Evolutionary conservation across 2,888 invertebrate species (phyloP), one percentile per base, ranked within the genome.

Genomic region (Eristalis arbustorum): DNA sequence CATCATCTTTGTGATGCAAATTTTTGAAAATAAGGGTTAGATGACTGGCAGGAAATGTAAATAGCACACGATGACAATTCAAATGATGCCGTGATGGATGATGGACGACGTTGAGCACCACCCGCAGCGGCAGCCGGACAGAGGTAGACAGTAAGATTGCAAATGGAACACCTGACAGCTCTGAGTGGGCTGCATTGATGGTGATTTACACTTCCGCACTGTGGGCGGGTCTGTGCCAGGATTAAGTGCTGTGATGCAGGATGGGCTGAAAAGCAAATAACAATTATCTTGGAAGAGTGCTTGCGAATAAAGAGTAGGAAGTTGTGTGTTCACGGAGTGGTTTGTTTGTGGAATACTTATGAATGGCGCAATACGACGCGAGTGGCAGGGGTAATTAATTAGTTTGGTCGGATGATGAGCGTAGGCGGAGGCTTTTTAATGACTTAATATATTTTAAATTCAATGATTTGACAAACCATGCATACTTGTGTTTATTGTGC

Each of bases 21-120:
- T 81, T 77, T 81, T 31, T 77, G 42, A n/a, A 78, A 69, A 76
- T 69, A 77, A 66, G 56, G 42, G 31, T 42, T 6, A 63, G n/a
- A 62, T 85, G 85, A 85, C 81, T 78, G 77, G 25, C 81, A 74
- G 77, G 69, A 85, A 74, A 82, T 74, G 77, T 85, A 82, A 85
- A 81, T 68, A 82, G 56, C 66, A 66, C 40, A 73, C 40, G 73
- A 81, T 81, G 85, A 85, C 66, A 74, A 85, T 59, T 57, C 68
- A 77, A 69, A 77, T 76, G 75, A 68, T 76, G 69, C 49, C 8
- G 49, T 49, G 49, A 49, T 49, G 49, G 18, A 80, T 76, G 84
- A 67, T 61, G 66, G 66, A 72, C 66, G 72, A 72, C 25, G 59
- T 68, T 28, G 25, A 18, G n/a, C 14, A 40, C n/a, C n/a, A n/a